These are phyloP conservation scores for Atta cephalotes DNA, from an alignment of 1,140 invertebrate genomes.

Conservation along the genomic window DNA sequence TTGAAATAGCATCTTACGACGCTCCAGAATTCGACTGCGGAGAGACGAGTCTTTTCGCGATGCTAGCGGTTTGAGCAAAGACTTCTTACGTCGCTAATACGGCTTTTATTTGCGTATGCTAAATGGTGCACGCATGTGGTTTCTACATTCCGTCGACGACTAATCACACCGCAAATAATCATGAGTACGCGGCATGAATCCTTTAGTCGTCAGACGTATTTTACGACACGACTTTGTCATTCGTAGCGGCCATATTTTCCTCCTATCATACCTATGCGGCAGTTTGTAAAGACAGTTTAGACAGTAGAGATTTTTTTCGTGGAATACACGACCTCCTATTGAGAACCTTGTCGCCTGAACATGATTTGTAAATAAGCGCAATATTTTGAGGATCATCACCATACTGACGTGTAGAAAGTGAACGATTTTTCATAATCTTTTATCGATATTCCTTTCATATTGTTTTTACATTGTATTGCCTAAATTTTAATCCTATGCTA, in stretches of 20 bases:
- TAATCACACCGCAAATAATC: conserved; percentile 36
- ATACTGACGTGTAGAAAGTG: background rate
- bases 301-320: background rate
- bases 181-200: conserved; percentile 19
- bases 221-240: conserved; percentile 20
- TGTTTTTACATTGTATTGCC: background rate
- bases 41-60: conserved; percentile 13
- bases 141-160: conserved; percentile 4
- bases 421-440: background rate
- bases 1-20: conserved; percentile 27
- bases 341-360: background rate
- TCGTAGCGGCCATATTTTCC: background rate
- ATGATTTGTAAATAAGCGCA: background rate
- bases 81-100: background rate
- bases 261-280: background rate
- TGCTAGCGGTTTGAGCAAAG: conserved; percentile 2
- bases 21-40: conserved; percentile 32
- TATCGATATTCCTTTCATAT: background rate
- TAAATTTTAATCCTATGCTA: background rate
- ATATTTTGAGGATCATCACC: background rate
- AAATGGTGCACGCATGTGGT: conserved; percentile 8
- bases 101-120: conserved; percentile 31
- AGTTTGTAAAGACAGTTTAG: conserved; percentile 9
- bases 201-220: conserved; percentile 12
- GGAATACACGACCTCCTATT: background rate